phyloP scores from a whole-genome alignment of 23 tunicate species.

The Ciona savignyi region DNA sequence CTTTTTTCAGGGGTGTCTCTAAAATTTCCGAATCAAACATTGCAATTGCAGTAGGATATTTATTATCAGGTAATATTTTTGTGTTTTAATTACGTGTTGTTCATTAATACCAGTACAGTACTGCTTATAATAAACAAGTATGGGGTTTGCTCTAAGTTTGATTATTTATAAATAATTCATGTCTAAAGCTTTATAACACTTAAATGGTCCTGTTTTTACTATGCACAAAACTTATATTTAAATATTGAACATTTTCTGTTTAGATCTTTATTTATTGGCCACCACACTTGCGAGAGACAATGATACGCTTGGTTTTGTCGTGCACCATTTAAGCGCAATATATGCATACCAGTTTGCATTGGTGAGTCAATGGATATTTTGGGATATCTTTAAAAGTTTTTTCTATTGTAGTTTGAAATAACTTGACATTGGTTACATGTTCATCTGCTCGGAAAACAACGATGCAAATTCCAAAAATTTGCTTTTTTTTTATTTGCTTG shows the following conservation, averaged over 20 bases:
- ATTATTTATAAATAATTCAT: neutral
- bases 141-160: no score
- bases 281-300: conserved; percentile 1
- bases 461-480: no score
- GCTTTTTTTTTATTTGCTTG: no score
- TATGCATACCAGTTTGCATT: conserved; percentile 20
- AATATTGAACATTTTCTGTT: neutral
- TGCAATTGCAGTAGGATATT: conserved; percentile 52
- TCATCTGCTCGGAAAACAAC: no score
- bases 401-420: no score
- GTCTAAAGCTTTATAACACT: neutral
- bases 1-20: conserved; percentile 40
- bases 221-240: neutral
- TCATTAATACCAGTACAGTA: no score
- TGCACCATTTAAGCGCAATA: conserved; percentile 24
- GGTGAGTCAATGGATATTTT: no score
- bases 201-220: neutral
- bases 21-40: conserved; percentile 24
- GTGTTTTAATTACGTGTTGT: no score
- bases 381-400: no score
- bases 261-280: neutral
- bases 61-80: conserved; percentile 53
- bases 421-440: no score
- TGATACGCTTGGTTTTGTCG: conserved; percentile 11
- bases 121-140: no score